Evolutionary conservation across 2,797 vertebrate species (phyloP), one percentile per base, ranked within the genome.

Genomic region (Schizopygopsis malacanthus): DNA sequence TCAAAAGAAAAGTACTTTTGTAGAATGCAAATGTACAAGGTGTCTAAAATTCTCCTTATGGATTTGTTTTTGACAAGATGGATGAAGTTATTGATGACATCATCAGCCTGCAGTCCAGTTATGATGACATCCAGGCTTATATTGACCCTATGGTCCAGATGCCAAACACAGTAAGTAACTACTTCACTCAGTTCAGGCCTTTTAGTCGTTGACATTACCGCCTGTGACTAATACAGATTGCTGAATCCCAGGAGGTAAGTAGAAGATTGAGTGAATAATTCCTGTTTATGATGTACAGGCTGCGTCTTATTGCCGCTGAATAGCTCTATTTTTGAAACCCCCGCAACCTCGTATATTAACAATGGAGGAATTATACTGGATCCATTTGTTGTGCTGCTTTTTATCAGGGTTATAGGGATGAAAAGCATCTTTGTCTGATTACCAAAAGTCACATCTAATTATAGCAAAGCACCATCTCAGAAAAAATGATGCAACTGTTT

Each of bases 81-180:
- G 98, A 98, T 85, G 97, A 97, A 20, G 97, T 99, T 85, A 97
- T 99, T 5, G 98, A 99, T 94, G 96, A 98, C 94, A 98, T 99
- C 90, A 98, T 99, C 94, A 97, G 97, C 88, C 94, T 99, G 95
- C 94, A 95, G 92, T 96, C 96, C 83, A 96, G 92, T 89, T 96
- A 95, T 9, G 97, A 98, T 85, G 97, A 98, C 0, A 94, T 98
- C 85, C 96, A 97, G 89, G 95, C 95, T 79, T 99, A 97, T 87
- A 95, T 96, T 90, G 98, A 98, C 86, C 94, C 97, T 0, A 92
- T 97, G 71, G 93, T 97, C 67, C 97, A 98, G 92, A 97, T 98
- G 97, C 96, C 98, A 91, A 99, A 98, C 92, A 99, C 98, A 54
- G 98, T 99, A 91, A 96, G 97, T 92, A 73, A 47, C 28, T n/a